phyloP scores from a whole-genome alignment of 2,888 invertebrate genomes.

The Glomeris marginata region DNA sequence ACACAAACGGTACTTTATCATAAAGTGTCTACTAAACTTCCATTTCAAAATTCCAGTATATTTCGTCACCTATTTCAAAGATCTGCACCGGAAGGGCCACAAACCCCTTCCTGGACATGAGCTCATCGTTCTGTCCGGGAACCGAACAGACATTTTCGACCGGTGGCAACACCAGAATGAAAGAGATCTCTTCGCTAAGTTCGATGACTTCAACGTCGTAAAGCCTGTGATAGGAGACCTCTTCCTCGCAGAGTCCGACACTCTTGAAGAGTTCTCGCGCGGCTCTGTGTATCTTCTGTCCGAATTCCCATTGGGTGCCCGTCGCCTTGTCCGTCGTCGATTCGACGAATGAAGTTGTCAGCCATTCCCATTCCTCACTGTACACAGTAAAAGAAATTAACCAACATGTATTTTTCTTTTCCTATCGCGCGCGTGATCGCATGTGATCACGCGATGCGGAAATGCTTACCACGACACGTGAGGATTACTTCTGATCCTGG shows the following conservation, averaged over 20 bases:
- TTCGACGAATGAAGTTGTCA: constrained; percentile 38
- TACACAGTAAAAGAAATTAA: constrained; percentile 6
- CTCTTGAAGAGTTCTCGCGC: constrained; percentile 25
- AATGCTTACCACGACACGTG: constrained; percentile 81
- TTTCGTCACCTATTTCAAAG: constrained; percentile 40
- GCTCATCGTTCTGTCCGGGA: constrained; percentile 61
- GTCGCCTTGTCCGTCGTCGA: constrained; percentile 18
- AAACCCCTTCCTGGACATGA: constrained; percentile 68
- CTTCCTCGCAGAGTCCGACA: constrained; percentile 26
- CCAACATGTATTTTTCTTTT: too few relatives aligned
- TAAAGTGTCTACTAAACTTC: too few relatives aligned
- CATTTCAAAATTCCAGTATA: too few relatives aligned
- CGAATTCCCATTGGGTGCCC: constrained; percentile 30
- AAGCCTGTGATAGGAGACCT: constrained; percentile 34
- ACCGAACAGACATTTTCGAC: constrained; percentile 84
- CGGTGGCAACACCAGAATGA: constrained; percentile 81
- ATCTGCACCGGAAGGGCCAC: constrained; percentile 81
- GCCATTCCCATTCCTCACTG: constrained; percentile 91
- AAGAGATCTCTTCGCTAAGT: constrained; percentile 74
- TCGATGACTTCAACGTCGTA: constrained; percentile 92
- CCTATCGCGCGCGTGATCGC: too few relatives aligned
- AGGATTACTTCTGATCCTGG: constrained; percentile 82
- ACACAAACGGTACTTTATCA: too few relatives aligned
- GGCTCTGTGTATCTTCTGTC: constrained; percentile 25
- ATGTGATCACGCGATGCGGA: too few relatives aligned